These are phyloP conservation scores for Cylindroiulus punctatus DNA, from an alignment of 2,888 invertebrate species.

Conservation along the genomic window DNA sequence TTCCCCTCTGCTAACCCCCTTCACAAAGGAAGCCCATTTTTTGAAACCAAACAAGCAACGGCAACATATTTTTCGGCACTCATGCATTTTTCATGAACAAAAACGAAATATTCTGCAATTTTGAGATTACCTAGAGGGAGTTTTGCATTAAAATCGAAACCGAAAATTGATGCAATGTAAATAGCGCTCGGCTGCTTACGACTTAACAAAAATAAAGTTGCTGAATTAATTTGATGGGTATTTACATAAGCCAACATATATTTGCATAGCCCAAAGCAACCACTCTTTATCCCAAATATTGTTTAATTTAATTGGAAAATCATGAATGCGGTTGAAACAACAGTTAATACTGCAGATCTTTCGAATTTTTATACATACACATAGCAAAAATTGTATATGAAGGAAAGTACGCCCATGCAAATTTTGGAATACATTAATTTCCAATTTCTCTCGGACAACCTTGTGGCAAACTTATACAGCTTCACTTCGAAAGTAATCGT, in stretches of 20 bases:
- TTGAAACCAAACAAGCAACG: slow-evolving; percentile 13
- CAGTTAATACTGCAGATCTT: background rate
- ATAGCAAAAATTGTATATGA: background rate
- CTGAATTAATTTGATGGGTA: slow-evolving; percentile 29
- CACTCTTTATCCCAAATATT: background rate
- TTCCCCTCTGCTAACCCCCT: background rate
- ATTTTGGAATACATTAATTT: background rate
- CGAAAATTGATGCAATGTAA: slow-evolving; percentile 35
- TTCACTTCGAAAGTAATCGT: no score
- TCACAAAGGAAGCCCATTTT: background rate
- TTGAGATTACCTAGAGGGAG: slow-evolving; percentile 29
- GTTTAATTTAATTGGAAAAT: background rate
- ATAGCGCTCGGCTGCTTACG: slow-evolving; percentile 1
- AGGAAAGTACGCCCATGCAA: background rate
- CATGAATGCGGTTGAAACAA: slow-evolving; percentile 1
- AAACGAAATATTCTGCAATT: slow-evolving; percentile 29
- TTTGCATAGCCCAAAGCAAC: background rate
- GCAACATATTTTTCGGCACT: slow-evolving; percentile 1
- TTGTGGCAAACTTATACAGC: no score
- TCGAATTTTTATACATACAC: no score
- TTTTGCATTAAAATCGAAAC: slow-evolving; percentile 29
- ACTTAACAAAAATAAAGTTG: slow-evolving; percentile 38
- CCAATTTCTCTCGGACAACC: no score
- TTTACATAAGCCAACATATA: slow-evolving; percentile 3
- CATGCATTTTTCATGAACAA: slow-evolving; percentile 38